Evolutionary conservation across 2,888 invertebrate species (phyloP).

Genomic region (Terebella lapidaria): DNA sequence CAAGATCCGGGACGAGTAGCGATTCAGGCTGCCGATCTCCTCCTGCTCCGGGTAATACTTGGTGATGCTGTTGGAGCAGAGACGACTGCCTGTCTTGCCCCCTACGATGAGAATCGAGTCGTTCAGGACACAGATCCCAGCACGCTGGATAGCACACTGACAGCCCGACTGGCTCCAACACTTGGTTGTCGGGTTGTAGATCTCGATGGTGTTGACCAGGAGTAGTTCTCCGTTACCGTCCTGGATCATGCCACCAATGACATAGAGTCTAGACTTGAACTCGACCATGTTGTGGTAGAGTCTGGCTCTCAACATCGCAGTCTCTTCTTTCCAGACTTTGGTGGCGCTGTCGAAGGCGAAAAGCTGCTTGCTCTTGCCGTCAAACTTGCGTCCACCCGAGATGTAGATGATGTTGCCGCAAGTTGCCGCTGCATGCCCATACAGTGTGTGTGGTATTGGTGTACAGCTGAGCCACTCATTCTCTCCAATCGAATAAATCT

Average conservation of each 20-base stretch:
- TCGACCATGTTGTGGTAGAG: slow-evolving; percentile 45
- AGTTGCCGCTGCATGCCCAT: slow-evolving; percentile 45
- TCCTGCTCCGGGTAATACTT: slow-evolving; percentile 38
- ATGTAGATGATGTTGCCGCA: slow-evolving; percentile 40
- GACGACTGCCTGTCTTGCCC: slow-evolving; percentile 47
- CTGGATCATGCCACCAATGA: slow-evolving; percentile 48
- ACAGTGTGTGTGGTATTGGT: slow-evolving; percentile 41
- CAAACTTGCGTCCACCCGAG: slow-evolving; percentile 49
- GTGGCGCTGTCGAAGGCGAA: slow-evolving; percentile 36
- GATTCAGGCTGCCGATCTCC: slow-evolving; percentile 35
- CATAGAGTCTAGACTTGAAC: slow-evolving; percentile 33
- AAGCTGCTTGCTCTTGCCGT: slow-evolving; percentile 43
- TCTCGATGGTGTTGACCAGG: slow-evolving; percentile 44
- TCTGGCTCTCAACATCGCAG: slow-evolving; percentile 39
- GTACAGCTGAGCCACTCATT: slow-evolving; percentile 48
- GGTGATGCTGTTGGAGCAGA: slow-evolving; percentile 45
- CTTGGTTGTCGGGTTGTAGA: slow-evolving; percentile 29
- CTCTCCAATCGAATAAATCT: slow-evolving; percentile 41
- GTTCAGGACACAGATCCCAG: slow-evolving; percentile 41
- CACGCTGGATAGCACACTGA: slow-evolving; percentile 44
- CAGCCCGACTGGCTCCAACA: slow-evolving; percentile 44
- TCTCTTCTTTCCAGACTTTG: slow-evolving; percentile 42
- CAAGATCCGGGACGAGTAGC: slow-evolving; percentile 42
- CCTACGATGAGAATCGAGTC: slow-evolving; percentile 47
- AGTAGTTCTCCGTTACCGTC: slow-evolving; percentile 48